Evolutionary conservation across 2,888 invertebrate genomes (phyloP).

Genomic region (Amphipyra berbera): DNA sequence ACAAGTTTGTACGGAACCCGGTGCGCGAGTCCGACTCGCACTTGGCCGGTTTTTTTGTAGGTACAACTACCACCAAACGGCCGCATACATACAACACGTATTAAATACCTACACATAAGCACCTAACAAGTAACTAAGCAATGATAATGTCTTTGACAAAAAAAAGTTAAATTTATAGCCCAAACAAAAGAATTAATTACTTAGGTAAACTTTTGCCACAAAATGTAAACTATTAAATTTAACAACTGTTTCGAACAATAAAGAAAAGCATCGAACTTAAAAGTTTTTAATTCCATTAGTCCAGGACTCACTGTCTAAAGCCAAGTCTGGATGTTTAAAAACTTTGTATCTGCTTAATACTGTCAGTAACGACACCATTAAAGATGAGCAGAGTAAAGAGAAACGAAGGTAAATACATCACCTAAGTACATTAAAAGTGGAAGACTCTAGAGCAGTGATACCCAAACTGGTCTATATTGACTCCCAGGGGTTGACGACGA

Average conservation of each 20-base stretch:
- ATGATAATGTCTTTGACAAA: neutral
- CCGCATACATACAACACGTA: too few species aligned
- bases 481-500: too few species aligned
- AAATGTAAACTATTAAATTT: conserved; percentile 36
- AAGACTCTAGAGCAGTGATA: conserved; percentile 11
- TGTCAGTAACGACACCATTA: conserved; percentile 30
- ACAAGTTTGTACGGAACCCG: too few species aligned
- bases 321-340: conserved; percentile 35
- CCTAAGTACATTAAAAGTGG: conserved; percentile 21
- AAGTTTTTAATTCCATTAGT: conserved; percentile 52
- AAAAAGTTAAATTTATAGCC: neutral
- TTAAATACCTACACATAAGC: too few species aligned
- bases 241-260: conserved; percentile 38
- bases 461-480: too few species aligned
- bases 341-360: conserved; percentile 45
- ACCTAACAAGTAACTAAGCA: too few species aligned
- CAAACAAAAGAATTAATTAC: conserved; percentile 10
- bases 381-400: conserved; percentile 20
- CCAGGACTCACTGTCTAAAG: conserved; percentile 38
- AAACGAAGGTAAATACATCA: conserved; percentile 19
- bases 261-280: conserved; percentile 38
- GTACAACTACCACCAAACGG: too few species aligned
- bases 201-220: conserved; percentile 7
- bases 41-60: too few species aligned
- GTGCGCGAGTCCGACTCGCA: too few species aligned